Conservation (phyloP, 2,888 invertebrate species). For the Saturnia pavonia region DNA sequence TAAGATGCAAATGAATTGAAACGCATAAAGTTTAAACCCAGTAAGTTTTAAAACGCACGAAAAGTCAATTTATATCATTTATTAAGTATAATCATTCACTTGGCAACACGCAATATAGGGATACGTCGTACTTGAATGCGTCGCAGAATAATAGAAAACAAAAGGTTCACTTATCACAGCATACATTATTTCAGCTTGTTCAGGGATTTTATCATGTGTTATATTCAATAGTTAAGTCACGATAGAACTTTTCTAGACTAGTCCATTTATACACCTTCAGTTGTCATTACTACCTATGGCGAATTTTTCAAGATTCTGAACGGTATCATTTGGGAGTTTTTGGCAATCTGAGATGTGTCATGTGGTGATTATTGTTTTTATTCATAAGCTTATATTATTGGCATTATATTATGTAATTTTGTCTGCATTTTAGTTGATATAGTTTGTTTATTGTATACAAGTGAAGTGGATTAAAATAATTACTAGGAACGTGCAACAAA, state of each 20-base stretch:
- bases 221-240: background rate
- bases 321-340: too few relatives aligned
- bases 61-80: conserved; percentile 2
- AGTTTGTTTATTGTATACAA: too few relatives aligned
- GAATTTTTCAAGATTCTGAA: too few relatives aligned
- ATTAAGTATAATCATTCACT: background rate
- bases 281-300: background rate
- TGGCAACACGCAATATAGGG: conserved; percentile 14
- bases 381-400: too few relatives aligned
- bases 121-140: conserved; percentile 5
- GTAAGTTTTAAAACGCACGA: conserved; percentile 4
- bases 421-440: too few relatives aligned
- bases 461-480: too few relatives aligned
- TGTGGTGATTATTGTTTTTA: too few relatives aligned
- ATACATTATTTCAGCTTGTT: background rate
- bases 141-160: background rate
- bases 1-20: background rate
- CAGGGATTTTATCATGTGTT: too few relatives aligned
- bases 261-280: background rate
- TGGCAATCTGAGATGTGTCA: too few relatives aligned
- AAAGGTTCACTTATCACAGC: background rate
- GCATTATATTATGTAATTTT: too few relatives aligned
- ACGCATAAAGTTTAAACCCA: background rate
- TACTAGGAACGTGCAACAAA: too few relatives aligned
- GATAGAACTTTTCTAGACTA: background rate